Conservation (phyloP, 2,113 vertebrate genomes). For the Pterocles burchelli region DNA sequence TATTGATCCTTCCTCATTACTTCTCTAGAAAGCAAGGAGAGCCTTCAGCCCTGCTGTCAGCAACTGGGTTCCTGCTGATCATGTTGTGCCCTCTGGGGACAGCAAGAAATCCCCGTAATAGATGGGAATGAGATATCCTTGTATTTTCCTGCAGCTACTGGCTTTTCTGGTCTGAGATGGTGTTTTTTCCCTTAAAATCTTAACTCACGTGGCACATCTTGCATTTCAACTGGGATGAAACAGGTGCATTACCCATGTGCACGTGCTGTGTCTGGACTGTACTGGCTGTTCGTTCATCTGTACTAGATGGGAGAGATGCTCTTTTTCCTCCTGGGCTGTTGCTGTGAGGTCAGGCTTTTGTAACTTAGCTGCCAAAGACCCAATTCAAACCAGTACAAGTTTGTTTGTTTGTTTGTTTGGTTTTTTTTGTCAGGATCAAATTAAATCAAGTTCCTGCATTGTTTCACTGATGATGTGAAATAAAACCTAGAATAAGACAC, state of each 20-base stretch:
- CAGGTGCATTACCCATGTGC: not conserved
- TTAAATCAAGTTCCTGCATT: not conserved
- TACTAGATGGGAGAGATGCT: not conserved
- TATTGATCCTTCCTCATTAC: not conserved
- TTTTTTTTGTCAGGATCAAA: not conserved
- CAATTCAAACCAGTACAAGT: not conserved
- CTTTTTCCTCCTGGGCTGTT: not conserved
- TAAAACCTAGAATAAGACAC: not conserved
- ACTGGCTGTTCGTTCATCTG: accelerated
- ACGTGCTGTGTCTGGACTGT: accelerated
- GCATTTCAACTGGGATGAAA: not conserved
- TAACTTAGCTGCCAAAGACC: not conserved
- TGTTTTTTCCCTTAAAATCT: not conserved
- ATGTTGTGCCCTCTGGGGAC: not conserved
- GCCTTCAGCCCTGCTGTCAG: not conserved
- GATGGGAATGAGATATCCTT: accelerated
- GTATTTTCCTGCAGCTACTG: not conserved
- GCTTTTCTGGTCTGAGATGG: not conserved
- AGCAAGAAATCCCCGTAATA: not conserved
- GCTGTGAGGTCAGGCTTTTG: not conserved
- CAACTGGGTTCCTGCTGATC: not conserved
- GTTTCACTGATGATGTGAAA: not conserved
- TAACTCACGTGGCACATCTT: not conserved
- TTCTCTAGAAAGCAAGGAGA: not conserved
- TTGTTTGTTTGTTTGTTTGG: too few relatives aligned